Conservation (phyloP, 2,113 vertebrate genomes). For the Sebastes fasciatus region DNA sequence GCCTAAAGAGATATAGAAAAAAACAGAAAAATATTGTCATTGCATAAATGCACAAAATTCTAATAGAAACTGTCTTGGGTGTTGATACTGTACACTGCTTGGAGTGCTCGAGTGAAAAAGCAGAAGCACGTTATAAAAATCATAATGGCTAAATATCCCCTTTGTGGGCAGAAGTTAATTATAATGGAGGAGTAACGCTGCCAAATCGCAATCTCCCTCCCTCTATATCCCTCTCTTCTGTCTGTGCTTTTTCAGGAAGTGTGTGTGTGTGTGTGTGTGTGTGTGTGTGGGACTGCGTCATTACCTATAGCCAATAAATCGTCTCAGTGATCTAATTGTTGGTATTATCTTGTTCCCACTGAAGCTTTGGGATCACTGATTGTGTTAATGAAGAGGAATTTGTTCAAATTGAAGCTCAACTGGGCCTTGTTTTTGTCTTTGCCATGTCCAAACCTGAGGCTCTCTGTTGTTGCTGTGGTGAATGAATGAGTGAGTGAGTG, state of each 20-base stretch:
- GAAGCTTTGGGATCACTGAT: constrained; percentile 52
- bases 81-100: background rate
- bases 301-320: constrained; percentile 44
- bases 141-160: background rate
- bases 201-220: background rate
- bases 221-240: background rate
- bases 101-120: background rate
- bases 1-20: background rate
- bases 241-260: background rate
- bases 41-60: background rate
- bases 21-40: background rate
- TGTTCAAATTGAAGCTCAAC: constrained; percentile 44
- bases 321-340: constrained; percentile 47
- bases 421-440: constrained; percentile 22
- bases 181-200: constrained; percentile 13
- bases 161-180: constrained; percentile 20
- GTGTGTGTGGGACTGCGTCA: background rate
- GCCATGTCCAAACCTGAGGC: constrained; percentile 7
- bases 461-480: background rate
- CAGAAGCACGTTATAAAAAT: constrained; percentile 7
- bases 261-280: background rate
- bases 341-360: constrained; percentile 42
- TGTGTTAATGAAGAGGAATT: constrained; percentile 53
- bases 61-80: background rate
- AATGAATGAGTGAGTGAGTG: background rate